Evolutionary conservation across 2,797 vertebrate genomes (phyloP), one percentile per base, ranked within the genome.

Genomic region (Oryzias dopingdopingensis): DNA sequence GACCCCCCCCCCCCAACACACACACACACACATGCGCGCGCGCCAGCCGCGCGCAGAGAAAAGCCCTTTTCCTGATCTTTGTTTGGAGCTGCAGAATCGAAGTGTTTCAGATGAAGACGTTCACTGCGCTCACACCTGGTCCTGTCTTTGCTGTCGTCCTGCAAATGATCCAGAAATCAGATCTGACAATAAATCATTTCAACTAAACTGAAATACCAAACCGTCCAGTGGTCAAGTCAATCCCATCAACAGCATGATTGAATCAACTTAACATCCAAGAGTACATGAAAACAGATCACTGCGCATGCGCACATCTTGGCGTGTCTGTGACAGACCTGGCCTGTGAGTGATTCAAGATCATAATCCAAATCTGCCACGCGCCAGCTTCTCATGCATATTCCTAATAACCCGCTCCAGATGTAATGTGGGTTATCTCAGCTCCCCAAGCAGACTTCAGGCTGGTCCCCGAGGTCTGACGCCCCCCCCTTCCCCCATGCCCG

Each of bases 11-110:
- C 12, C 41, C 41, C 4, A 2, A 15, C 42, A 4, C 42, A 8
- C 16, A 12, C 66, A 74, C 90, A 15, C 42, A 4, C 42, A 8
- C 16, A 12, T 65, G 72, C 90, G 90, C 87, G 86, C 87, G 90
- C 76, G 85, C 42, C 70, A 68, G 82, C 70, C 44, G 56, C 29
- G 3, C 64, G 54, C 60, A 67, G 67, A 79, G 74, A 80, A 72
- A 69, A 62, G 5, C 1, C 23, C 72, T 29, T 80, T 24, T 15
- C 23, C 23, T 15, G 1, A 17, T 26, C 2, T 14, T 4, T 43
- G 22, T 59, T 16, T 5, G 12, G 7, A 8, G 49, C 57, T 56
- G 32, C 16, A 48, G 20, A 29, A 32, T n/a, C 43, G 5, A 1
- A 4, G 18, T 0, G n/a, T 46, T 17, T 18, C 4, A 18, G 43